Percentiles rank a stretch among this genome's conserved stretches.
phyloP scores from a whole-genome alignment of 2,797 vertebrate genomes.

The Acrossocheilus wenchowensis region DNA sequence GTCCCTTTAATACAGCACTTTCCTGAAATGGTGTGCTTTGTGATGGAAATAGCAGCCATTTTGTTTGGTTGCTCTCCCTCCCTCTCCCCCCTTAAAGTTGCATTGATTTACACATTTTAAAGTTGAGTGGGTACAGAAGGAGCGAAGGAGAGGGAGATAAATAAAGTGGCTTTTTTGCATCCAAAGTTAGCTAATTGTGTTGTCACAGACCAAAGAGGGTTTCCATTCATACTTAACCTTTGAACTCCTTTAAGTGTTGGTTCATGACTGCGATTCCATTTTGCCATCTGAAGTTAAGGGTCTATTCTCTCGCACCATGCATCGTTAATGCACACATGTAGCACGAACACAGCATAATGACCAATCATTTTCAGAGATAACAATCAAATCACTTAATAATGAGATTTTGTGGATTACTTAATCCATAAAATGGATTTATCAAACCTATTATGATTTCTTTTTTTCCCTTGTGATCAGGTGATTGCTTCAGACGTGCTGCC shows the following conservation, averaged over 20 bases:
- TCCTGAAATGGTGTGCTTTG: slow-evolving; percentile 77
- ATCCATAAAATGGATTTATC: slow-evolving; percentile 38
- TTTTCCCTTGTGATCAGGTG: slow-evolving; percentile 79
- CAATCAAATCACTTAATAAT: slow-evolving; percentile 46
- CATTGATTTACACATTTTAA: slow-evolving; percentile 62
- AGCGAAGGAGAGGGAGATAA: slow-evolving; percentile 50
- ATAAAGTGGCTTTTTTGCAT: slow-evolving; percentile 56
- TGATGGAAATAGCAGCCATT: slow-evolving; percentile 78
- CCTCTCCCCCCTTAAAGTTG: slow-evolving; percentile 45
- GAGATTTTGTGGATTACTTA: slow-evolving; percentile 53
- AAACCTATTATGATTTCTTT: slow-evolving; percentile 35
- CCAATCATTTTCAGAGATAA: slow-evolving; percentile 47
- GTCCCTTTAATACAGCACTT: slow-evolving; percentile 84
- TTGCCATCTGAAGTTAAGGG: slow-evolving; percentile 46
- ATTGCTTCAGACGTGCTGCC: slow-evolving; percentile 87
- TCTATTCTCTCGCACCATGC: slow-evolving; percentile 3
- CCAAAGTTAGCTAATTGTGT: slow-evolving; percentile 59
- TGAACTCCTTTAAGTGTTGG: slow-evolving; percentile 51
- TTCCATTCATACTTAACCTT: slow-evolving; percentile 63
- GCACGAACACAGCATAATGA: slow-evolving; percentile 39
- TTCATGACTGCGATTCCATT: slow-evolving; percentile 43
- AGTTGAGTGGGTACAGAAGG: slow-evolving; percentile 48
- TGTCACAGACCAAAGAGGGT: slow-evolving; percentile 52
- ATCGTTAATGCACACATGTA: slow-evolving; percentile 34
- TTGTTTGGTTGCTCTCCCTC: slow-evolving; percentile 61